Evolutionary conservation across 2,113 vertebrate species (phyloP).

Genomic region (Pyrgilauda ruficollis): DNA sequence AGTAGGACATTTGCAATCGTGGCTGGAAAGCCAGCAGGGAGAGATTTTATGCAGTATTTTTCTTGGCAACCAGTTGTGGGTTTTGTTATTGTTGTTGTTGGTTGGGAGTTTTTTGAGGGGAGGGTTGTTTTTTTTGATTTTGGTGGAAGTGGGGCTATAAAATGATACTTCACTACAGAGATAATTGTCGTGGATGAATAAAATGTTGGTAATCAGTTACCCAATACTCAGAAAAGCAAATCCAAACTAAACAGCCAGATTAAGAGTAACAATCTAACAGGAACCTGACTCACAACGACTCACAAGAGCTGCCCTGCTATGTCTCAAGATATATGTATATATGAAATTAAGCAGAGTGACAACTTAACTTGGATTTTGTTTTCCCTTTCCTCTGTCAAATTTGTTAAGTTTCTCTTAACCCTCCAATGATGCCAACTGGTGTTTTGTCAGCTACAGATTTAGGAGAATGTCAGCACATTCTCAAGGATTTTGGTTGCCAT

Average conservation of each 20-base stretch:
- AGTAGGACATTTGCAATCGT: not conserved
- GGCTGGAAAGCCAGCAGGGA: not conserved
- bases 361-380: slow-evolving; percentile 36
- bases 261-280: not conserved
- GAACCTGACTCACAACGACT: not conserved
- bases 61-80: not conserved
- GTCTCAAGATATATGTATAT: not conserved
- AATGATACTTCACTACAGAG: not conserved
- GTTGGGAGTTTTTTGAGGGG: rapidly evolving
- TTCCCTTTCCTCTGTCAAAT: slow-evolving; percentile 23
- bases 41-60: not conserved
- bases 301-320: not conserved
- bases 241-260: not conserved
- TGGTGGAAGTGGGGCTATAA: not conserved
- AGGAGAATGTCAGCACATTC: slow-evolving; percentile 9
- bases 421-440: slow-evolving; percentile 30
- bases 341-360: not conserved
- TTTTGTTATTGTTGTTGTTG: not conserved
- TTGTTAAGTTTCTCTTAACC: slow-evolving; percentile 39
- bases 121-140: not conserved
- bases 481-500: slow-evolving; percentile 28
- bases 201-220: not conserved
- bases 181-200: not conserved
- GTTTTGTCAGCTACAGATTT: slow-evolving; percentile 49
- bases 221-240: not conserved